Evolutionary conservation across 2,888 invertebrate species (phyloP).

Genomic region (Epirrhoe alternata): DNA sequence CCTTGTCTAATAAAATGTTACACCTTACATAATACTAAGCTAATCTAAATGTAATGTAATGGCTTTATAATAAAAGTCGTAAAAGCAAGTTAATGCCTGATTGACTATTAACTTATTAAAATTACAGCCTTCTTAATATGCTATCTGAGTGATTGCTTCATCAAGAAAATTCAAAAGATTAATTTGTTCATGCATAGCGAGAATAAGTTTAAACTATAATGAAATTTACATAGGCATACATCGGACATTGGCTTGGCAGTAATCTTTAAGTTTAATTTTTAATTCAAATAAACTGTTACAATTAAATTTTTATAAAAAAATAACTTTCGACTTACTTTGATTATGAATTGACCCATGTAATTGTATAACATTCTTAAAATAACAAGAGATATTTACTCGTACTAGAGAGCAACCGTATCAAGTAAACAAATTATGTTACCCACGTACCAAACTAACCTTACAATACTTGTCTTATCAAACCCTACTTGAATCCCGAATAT

Average conservation of each 20-base stretch:
- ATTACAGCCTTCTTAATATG: conserved; percentile 57
- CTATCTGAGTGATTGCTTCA: conserved; percentile 54
- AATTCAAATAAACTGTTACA: no score
- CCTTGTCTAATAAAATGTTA: conserved; percentile 28
- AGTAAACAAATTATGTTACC: conserved; percentile 1
- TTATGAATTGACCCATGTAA: no score
- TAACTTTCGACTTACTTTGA: no score
- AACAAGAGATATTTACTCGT: no score
- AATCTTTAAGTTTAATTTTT: no score
- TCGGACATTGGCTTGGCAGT: no score
- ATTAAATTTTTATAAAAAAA: no score
- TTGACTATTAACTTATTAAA: conserved; percentile 67
- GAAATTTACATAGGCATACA: no score
- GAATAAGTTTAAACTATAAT: no score
- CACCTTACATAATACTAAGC: conserved; percentile 11
- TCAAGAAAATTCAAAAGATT: conserved; percentile 47
- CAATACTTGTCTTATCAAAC: conserved; percentile 26
- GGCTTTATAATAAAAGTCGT: conserved; percentile 50
- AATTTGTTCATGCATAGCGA: conserved; percentile 17
- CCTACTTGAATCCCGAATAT: conserved; percentile 37
- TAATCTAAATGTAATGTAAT: conserved; percentile 46
- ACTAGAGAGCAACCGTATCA: not conserved
- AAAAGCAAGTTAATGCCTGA: conserved; percentile 61
- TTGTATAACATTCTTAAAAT: no score
- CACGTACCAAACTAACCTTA: not conserved